Percentiles rank a stretch among this genome's conserved stretches.
Conservation (phyloP, 1,140 invertebrate species). For the Drosophila leontia region DNA sequence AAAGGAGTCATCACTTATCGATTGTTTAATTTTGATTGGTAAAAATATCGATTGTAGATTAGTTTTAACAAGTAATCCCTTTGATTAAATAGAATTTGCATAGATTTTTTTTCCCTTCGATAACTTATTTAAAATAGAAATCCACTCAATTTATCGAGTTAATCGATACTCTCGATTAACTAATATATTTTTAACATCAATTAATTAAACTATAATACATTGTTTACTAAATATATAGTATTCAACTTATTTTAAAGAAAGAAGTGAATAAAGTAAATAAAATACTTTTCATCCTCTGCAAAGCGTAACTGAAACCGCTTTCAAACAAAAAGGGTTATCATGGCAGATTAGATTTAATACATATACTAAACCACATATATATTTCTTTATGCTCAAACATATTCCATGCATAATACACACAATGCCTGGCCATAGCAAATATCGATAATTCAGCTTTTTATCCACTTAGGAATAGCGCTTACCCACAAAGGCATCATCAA, state of each 20-base stretch:
- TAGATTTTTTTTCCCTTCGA: not conserved
- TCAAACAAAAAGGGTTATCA: not conserved
- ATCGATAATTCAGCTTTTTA: conserved; percentile 48
- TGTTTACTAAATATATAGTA: not conserved
- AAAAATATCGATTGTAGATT: not conserved
- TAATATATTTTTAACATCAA: too few species aligned
- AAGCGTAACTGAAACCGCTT: not conserved
- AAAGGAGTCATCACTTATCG: not conserved
- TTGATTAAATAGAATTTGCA: not conserved
- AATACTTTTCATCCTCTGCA: not conserved
- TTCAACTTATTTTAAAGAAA: not conserved
- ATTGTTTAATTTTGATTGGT: not conserved
- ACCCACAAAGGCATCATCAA: conserved; percentile 40
- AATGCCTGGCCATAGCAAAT: conserved; percentile 18
- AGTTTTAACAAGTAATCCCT: too few species aligned
- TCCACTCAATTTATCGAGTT: too few species aligned
- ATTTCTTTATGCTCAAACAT: not conserved
- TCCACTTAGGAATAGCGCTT: conserved; percentile 48
- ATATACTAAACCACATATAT: not conserved
- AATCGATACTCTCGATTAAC: too few species aligned
- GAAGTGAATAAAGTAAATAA: not conserved
- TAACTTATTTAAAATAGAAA: too few species aligned
- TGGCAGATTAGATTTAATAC: not conserved
- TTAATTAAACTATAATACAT: too few species aligned
- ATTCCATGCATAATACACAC: conserved; percentile 2